Conservation (phyloP, 2,888 invertebrate genomes). For the Neuroscelio doddi region DNA sequence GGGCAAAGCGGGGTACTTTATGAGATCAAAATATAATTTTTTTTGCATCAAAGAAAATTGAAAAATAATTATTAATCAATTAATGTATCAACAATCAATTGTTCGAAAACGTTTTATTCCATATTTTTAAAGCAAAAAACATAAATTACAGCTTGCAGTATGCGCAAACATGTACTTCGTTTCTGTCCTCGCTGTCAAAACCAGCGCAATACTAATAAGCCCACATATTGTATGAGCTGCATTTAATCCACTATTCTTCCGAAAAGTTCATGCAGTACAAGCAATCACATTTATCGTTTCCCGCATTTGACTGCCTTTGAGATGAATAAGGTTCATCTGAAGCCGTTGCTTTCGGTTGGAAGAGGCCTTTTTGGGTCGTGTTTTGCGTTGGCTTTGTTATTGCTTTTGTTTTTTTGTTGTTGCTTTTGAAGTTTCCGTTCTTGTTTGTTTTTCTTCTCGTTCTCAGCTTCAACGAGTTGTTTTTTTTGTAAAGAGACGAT, state of each 20-base stretch:
- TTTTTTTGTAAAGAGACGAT: constrained; percentile 3
- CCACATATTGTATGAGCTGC: no score
- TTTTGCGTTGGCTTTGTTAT: not conserved
- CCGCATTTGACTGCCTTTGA: no score
- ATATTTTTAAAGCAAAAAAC: not conserved
- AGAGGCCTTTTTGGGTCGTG: no score
- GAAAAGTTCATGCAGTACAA: no score
- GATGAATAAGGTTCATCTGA: no score
- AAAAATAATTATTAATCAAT: not conserved
- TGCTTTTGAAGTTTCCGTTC: not conserved
- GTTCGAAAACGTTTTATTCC: not conserved
- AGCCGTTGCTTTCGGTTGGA: no score
- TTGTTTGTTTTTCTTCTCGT: not conserved
- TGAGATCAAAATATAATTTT: not conserved
- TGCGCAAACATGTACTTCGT: no score
- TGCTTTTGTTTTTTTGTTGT: constrained; percentile 3
- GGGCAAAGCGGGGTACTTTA: not conserved
- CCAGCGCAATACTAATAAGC: no score
- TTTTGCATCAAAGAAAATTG: not conserved
- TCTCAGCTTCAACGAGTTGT: not conserved
- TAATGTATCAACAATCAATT: not conserved
- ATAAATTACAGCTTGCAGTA: not conserved
- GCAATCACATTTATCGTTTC: no score
- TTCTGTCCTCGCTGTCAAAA: no score
- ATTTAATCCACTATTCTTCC: no score